Evolutionary conservation across 2,113 vertebrate species (phyloP).

Genomic region (Neotoma lepida): DNA sequence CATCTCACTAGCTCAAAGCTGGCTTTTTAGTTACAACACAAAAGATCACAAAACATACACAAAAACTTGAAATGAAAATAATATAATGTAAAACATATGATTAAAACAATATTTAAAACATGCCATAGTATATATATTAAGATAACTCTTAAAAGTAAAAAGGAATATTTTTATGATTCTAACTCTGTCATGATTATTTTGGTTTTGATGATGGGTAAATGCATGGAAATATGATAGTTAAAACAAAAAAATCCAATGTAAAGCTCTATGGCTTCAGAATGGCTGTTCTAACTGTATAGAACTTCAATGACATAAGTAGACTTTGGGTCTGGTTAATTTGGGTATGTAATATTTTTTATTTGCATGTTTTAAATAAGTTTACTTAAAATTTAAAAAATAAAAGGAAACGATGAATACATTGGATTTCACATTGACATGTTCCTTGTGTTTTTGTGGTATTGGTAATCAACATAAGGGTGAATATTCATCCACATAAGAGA

Average conservation of each 20-base stretch:
- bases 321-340: not conserved
- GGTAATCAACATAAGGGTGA: not conserved
- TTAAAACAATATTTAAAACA: not conserved
- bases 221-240: not conserved
- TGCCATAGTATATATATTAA: not conserved
- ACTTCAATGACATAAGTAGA: not conserved
- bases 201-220: not conserved
- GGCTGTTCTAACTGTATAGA: not conserved
- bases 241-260: not conserved
- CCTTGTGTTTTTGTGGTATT: not conserved
- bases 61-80: not conserved
- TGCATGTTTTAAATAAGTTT: not conserved
- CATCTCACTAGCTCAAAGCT: not conserved
- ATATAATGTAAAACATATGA: not conserved
- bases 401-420: not conserved
- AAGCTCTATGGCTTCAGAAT: not conserved
- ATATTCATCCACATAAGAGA: not conserved
- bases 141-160: not conserved
- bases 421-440: not conserved
- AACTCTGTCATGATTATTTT: not conserved
- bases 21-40: not conserved
- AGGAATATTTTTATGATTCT: not conserved
- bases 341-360: not conserved
- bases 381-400: not conserved
- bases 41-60: not conserved